Evolutionary conservation across 2,113 vertebrate genomes (phyloP), one percentile per base, ranked within the genome.

Genomic region (Nesoenas mayeri): DNA sequence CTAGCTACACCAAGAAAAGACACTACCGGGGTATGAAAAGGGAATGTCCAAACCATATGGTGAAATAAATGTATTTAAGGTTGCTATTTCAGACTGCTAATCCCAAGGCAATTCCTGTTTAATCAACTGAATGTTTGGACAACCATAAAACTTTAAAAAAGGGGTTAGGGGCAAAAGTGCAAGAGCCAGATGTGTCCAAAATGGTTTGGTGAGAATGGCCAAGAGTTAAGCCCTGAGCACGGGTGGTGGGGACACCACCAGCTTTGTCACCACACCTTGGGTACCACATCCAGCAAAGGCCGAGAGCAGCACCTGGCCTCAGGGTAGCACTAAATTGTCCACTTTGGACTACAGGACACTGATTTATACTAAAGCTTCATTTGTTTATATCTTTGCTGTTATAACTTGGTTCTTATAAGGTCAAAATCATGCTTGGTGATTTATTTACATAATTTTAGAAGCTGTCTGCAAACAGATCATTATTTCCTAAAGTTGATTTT

Each of bases 161-260:
- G 3, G 5, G 4, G 1, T 7, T 44, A 16, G 42, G 16, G 42
- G 42, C 6, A 5, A 50, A 67, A 38, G 25, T 11, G 31, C 61
- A 42, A 61, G 79, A 16, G 36, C 26, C 31, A 20, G n/a, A 54
- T 31, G 22, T 29, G 10, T 42, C 15, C 5, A 38, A 53, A 38
- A 24, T 25, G 8, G 21, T n/a, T 44, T 3, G 1, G 5, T 31
- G 10, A 29, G 47, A 42, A 6, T 1, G 6, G 51, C 18, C 22
- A 38, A 18, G 44, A 44, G 22, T 4, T 38, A 34, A 16, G 6
- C 12, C 20, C 50, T 4, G 2, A 3, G 34, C 53, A 6, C 13
- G 6, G n/a, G 15, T 9, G 9, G 29, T 3, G 9, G 34, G 44
- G 22, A 2, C 13, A 2, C 40, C 18, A 22, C n/a, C 61, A 40